These are phyloP conservation scores for Latrodectus geometricus DNA, from an alignment of 1,140 invertebrate species.

Conservation along the genomic window DNA sequence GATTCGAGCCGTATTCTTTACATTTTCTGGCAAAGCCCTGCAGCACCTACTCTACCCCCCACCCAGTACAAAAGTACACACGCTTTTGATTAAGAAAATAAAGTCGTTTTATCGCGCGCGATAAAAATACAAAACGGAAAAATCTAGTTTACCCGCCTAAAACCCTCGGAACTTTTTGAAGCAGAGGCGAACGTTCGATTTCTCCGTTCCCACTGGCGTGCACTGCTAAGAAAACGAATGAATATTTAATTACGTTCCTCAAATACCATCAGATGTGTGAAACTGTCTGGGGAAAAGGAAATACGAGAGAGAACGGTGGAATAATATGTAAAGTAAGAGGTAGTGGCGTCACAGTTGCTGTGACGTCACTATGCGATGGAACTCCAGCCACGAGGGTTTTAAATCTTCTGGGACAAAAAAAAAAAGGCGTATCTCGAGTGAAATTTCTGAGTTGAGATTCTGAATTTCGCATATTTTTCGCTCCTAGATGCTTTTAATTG, in stretches of 20 bases:
- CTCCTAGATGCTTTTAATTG: background rate
- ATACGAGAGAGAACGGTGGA: slow-evolving; percentile 9
- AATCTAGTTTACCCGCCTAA: slow-evolving; percentile 21
- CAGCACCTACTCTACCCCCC: no score
- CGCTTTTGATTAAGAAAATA: background rate
- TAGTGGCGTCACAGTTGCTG: slow-evolving; percentile 16
- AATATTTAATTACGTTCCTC: slow-evolving; percentile 54
- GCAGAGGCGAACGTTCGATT: slow-evolving; percentile 6
- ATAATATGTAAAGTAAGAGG: slow-evolving; percentile 38
- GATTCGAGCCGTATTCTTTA: background rate
- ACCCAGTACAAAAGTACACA: background rate
- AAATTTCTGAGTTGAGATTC: background rate
- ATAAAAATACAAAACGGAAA: background rate
- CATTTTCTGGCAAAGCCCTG: background rate
- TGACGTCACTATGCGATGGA: slow-evolving; percentile 29
- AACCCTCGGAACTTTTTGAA: slow-evolving; percentile 4
- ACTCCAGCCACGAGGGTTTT: background rate
- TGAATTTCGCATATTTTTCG: background rate
- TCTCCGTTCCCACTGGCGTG: background rate
- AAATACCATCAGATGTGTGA: slow-evolving; percentile 38
- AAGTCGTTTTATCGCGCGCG: background rate
- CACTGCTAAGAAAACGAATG: slow-evolving; percentile 30
- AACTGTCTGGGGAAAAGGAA: slow-evolving; percentile 10
- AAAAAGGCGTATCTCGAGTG: background rate
- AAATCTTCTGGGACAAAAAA: background rate